These are phyloP conservation scores for Xiphorhynchus erythropygius DNA, from an alignment of 2,797 vertebrate species.

Conservation along the genomic window DNA sequence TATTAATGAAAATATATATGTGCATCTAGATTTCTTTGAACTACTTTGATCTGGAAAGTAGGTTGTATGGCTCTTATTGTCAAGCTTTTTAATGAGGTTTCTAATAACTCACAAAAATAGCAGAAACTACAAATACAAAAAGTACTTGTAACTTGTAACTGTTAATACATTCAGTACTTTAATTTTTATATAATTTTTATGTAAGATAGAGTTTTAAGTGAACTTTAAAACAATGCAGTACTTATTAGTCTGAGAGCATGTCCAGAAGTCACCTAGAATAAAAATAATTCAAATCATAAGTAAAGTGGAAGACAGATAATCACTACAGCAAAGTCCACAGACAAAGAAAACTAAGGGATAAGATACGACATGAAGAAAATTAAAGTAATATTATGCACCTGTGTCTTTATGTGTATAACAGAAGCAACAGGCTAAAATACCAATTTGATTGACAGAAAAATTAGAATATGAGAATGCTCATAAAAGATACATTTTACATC, in stretches of 20 bases:
- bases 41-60: slow-evolving; percentile 22
- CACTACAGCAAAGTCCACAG: not conserved
- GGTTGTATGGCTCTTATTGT: not conserved
- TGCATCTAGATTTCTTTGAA: slow-evolving; percentile 1
- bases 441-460: slow-evolving; percentile 33
- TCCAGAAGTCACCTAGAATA: not conserved
- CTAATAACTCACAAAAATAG: not conserved
- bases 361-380: not conserved
- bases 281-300: slow-evolving; percentile 5
- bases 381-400: not conserved
- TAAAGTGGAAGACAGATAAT: not conserved
- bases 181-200: not conserved
- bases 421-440: slow-evolving; percentile 21
- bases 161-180: not conserved
- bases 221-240: not conserved
- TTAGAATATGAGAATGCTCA: not conserved
- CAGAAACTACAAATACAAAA: not conserved
- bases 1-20: not conserved
- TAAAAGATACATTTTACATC: not conserved
- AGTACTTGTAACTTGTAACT: not conserved
- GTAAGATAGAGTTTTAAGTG: not conserved
- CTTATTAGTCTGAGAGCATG: not conserved
- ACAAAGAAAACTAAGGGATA: not conserved
- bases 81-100: slow-evolving; percentile 5
- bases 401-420: not conserved